phyloP scores from a whole-genome alignment of 2,113 vertebrate species.

The Numenius arquata region DNA sequence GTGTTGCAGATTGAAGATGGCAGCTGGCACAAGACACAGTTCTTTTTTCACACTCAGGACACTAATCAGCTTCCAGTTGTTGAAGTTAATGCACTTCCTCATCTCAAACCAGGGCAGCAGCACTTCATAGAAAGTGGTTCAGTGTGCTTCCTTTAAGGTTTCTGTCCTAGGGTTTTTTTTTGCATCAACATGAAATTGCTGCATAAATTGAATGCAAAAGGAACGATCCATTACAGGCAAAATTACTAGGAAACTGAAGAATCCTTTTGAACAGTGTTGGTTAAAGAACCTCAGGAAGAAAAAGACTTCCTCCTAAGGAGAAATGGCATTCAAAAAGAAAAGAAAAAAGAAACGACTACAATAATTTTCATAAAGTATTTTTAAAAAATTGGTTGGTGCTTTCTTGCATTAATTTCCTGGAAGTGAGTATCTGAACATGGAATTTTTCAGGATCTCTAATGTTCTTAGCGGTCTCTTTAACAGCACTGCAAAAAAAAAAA shows the following conservation, averaged over 20 bases:
- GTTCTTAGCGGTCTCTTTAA: conserved; percentile 48
- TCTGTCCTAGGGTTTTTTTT: neutral
- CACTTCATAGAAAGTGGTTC: conserved; percentile 85
- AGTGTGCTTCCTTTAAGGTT: conserved; percentile 89
- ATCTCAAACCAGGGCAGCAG: conserved; percentile 71
- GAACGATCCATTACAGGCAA: neutral
- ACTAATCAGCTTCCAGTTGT: conserved; percentile 88
- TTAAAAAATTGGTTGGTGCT: conserved; percentile 65
- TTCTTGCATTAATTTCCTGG: conserved; percentile 70
- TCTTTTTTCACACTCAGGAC: conserved; percentile 90
- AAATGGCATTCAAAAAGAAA: conserved; percentile 61
- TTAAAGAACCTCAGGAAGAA: conserved; percentile 73
- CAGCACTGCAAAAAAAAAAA: conserved; percentile 24
- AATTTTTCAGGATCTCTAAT: conserved; percentile 66
- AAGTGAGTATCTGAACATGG: conserved; percentile 55
- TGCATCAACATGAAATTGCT: neutral
- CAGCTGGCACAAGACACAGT: conserved; percentile 89
- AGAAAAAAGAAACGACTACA: conserved; percentile 53
- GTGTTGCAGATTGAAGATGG: conserved; percentile 90
- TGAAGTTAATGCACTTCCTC: conserved; percentile 78
- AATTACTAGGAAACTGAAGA: conserved; percentile 13
- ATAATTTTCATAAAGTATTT: conserved; percentile 62
- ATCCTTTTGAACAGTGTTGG: conserved; percentile 20
- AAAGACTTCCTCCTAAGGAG: conserved; percentile 72
- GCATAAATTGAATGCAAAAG: neutral